Evolutionary conservation across 2,113 vertebrate genomes (phyloP).

Genomic region (Hoplias malabaricus): DNA sequence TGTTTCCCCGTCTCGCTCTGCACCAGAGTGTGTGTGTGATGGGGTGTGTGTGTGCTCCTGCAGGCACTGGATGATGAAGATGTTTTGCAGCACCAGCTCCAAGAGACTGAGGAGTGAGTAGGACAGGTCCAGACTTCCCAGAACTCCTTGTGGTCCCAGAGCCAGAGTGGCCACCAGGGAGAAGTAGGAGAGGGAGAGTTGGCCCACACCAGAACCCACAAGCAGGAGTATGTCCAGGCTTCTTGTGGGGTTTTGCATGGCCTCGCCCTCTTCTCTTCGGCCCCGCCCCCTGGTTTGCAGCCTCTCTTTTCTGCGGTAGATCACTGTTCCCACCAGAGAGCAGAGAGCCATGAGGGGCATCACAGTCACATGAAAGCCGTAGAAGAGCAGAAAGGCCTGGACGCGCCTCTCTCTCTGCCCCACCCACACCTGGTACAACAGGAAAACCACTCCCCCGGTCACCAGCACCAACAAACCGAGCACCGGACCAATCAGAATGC

Average conservation of each 20-base stretch:
- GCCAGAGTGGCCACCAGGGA: conserved; percentile 85
- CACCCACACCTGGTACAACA: conserved; percentile 83
- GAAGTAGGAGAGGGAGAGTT: conserved; percentile 83
- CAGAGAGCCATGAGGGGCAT: conserved; percentile 80
- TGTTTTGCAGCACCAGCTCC: conserved; percentile 84
- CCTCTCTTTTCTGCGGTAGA: conserved; percentile 57
- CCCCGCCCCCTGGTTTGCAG: too few relatives aligned
- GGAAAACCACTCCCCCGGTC: conserved; percentile 71
- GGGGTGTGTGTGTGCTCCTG: conserved; percentile 63
- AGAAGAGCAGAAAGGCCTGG: conserved; percentile 79
- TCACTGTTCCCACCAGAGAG: conserved; percentile 69
- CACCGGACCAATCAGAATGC: conserved; percentile 67
- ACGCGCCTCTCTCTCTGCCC: conserved; percentile 21
- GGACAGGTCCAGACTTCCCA: conserved; percentile 80
- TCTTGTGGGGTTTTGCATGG: conserved; percentile 81
- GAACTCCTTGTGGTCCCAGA: conserved; percentile 42
- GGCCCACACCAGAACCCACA: conserved; percentile 79
- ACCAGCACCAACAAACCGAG: conserved; percentile 71
- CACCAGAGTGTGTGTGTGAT: conserved; percentile 66
- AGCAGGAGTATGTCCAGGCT: conserved; percentile 84
- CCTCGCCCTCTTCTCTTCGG: conserved; percentile 69
- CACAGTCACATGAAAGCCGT: conserved; percentile 75
- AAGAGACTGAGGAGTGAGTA: conserved; percentile 82
- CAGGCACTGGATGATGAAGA: conserved; percentile 91
- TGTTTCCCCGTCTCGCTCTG: not conserved